These are phyloP conservation scores for Muricea muricata DNA, from an alignment of 92 coral and sea anemone species.

Conservation along the genomic window DNA sequence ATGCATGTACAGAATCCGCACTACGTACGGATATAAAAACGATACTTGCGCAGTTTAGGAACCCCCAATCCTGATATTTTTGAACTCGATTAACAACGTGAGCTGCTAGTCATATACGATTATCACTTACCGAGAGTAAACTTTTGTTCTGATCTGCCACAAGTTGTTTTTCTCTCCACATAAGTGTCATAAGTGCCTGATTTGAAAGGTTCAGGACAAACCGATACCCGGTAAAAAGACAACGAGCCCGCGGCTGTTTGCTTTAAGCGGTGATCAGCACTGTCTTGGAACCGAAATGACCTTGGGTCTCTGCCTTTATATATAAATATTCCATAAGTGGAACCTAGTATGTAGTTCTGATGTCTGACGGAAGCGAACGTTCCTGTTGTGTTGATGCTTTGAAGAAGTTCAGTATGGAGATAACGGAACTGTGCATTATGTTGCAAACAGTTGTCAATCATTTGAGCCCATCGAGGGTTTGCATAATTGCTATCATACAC, in stretches of 20 bases:
- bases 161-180: neutral
- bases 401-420: neutral
- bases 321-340: neutral
- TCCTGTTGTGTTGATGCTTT: neutral
- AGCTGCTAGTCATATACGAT: no score
- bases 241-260: neutral
- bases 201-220: no score
- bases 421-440: neutral
- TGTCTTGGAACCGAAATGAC: no score
- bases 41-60: neutral
- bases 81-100: no score
- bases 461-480: neutral
- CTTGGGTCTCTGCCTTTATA: neutral
- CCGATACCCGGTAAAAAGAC: neutral
- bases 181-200: no score
- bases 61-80: no score
- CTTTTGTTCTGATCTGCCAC: neutral
- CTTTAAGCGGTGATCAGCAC: neutral
- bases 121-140: neutral
- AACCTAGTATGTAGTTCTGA: neutral
- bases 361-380: neutral
- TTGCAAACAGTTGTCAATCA: neutral
- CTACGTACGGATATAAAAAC: neutral
- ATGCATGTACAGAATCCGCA: no score
- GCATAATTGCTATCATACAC: neutral